Evolutionary conservation across 2,797 vertebrate species (phyloP), one percentile per base, ranked within the genome.

Genomic region (Cyprinella venusta): DNA sequence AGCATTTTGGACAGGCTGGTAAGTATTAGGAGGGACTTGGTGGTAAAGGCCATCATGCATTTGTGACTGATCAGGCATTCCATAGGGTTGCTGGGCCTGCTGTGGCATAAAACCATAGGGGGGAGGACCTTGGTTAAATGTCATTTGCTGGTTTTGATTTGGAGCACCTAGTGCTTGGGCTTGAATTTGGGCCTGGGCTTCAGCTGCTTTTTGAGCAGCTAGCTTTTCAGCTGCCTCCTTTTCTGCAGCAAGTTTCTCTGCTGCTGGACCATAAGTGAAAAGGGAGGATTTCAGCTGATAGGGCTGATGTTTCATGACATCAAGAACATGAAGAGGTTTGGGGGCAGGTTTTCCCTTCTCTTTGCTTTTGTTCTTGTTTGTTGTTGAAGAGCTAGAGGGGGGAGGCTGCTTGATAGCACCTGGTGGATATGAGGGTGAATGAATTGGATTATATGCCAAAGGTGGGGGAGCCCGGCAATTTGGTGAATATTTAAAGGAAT

Each of bases 231-330:
- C 83, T 52, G 83, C 83, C 65, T 87, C 87, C 77, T 87, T 88
- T 86, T 88, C 88, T 72, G 86, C 85, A 76, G 85, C 89, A 79
- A 84, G 77, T 77, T 90, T 90, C 63, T 91, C 94, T 72, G 89
- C 92, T 54, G 95, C 96, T 88, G 97, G 94, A 40, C 98, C 97
- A 91, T 94, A 99, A 48, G 95, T 97, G 92, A 99, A 99, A 89
- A 99, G 94, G 68, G 98, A 97, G 2, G 97, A 94, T 59, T 95
- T 96, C 1, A 99, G 95, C 90, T 99, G 98, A 88, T 99, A 99
- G 0, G 98, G 98, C 48, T 99, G 96, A 91, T 99, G 97, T 89
- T 98, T 99, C 98, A 99, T 99, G 83, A 99, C 96, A 87, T 99
- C 97, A 89, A 99, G 87, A 81, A 96, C 94, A 89, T 95, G 97